Conservation (phyloP, 2,113 vertebrate species). For the Lontra canadensis region DNA sequence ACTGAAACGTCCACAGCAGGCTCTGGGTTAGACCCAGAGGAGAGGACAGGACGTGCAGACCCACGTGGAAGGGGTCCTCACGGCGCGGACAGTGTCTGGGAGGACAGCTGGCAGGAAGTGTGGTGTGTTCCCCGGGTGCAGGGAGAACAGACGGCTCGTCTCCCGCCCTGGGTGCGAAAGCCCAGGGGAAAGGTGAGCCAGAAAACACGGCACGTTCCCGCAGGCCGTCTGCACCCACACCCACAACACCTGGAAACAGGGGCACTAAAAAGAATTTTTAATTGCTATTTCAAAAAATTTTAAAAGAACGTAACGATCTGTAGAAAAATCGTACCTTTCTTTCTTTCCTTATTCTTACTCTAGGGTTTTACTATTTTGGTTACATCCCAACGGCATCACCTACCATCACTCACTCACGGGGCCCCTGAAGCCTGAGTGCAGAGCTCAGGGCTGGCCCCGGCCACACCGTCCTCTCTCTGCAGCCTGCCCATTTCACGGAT, state of each 20-base stretch:
- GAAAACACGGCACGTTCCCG: background rate
- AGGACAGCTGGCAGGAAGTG: fast-evolving
- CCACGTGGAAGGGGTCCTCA: background rate
- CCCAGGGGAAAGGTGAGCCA: background rate
- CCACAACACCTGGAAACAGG: background rate
- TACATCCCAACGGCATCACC: background rate
- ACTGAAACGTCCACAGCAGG: background rate
- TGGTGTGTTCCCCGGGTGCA: fast-evolving
- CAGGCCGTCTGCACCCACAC: background rate
- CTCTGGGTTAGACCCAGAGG: background rate
- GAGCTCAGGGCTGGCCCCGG: background rate
- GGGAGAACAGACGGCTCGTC: background rate
- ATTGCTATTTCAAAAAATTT: background rate
- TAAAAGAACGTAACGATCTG: background rate
- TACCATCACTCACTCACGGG: background rate
- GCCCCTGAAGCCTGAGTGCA: background rate
- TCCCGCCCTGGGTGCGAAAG: too few species aligned
- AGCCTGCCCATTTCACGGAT: background rate
- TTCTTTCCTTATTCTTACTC: background rate
- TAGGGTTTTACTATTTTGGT: background rate
- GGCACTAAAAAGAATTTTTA: background rate
- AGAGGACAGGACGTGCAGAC: background rate
- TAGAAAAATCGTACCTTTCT: background rate
- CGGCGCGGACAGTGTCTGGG: background rate
- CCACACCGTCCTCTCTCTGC: fast-evolving